Conservation (phyloP, 2,888 invertebrate species). For the Anoplius nigerrimus region DNA sequence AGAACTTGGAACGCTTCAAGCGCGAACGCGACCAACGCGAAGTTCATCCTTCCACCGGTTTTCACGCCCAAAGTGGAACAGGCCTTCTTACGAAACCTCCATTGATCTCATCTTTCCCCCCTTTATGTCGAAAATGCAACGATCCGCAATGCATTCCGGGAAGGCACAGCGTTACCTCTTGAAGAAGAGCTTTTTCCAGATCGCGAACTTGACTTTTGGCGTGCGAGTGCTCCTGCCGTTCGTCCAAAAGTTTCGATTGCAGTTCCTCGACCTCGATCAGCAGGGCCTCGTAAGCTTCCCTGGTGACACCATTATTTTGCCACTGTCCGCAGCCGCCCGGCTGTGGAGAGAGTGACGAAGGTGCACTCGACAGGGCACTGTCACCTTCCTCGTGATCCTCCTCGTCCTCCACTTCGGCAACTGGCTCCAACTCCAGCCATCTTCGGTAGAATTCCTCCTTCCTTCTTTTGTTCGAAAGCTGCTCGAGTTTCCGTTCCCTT, state of each 20-base stretch:
- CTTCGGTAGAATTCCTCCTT: constrained; percentile 70
- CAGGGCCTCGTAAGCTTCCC: constrained; percentile 73
- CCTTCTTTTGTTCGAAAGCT: constrained; percentile 65
- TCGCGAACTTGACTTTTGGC: constrained; percentile 76
- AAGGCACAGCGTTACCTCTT: too few relatives aligned
- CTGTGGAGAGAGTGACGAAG: constrained; percentile 83
- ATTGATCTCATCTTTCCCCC: too few relatives aligned
- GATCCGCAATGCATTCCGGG: too few relatives aligned
- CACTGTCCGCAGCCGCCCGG: constrained; percentile 71
- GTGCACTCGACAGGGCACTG: constrained; percentile 83
- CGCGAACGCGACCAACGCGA: too few relatives aligned
- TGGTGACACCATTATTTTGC: constrained; percentile 58
- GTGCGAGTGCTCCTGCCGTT: constrained; percentile 75
- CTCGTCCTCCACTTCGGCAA: constrained; percentile 70
- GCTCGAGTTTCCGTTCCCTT: constrained; percentile 68
- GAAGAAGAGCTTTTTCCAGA: constrained; percentile 75
- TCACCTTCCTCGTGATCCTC: constrained; percentile 78
- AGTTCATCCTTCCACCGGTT: too few relatives aligned
- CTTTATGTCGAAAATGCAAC: too few relatives aligned
- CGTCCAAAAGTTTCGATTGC: constrained; percentile 63
- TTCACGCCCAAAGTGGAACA: too few relatives aligned
- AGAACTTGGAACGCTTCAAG: too few relatives aligned
- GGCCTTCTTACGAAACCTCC: too few relatives aligned
- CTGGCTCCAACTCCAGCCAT: constrained; percentile 69
- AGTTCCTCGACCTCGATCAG: constrained; percentile 64